Percentiles rank a stretch among this genome's conserved stretches.
phyloP scores from a whole-genome alignment of 2,888 invertebrate species.

The Eupithecia centaureata region DNA sequence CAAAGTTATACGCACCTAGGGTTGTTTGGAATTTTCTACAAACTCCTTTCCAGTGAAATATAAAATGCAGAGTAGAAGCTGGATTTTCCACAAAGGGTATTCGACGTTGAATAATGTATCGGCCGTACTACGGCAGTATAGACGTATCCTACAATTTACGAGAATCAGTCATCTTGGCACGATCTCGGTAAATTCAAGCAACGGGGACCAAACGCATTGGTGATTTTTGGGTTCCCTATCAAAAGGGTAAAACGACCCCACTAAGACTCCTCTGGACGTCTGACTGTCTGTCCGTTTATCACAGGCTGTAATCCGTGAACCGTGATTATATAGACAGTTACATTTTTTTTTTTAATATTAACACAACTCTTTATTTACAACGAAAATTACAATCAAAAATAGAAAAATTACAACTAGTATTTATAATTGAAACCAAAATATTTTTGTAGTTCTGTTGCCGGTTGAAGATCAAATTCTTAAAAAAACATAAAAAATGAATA shows the following conservation, averaged over 20 bases:
- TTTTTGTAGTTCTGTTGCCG: too few species aligned
- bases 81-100: conserved; percentile 46
- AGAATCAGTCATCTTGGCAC: conserved; percentile 6
- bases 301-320: too few species aligned
- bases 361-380: too few species aligned
- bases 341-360: too few species aligned
- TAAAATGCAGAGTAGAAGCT: conserved; percentile 21
- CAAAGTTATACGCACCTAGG: neutral
- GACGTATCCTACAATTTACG: neutral
- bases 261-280: too few species aligned
- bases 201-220: neutral
- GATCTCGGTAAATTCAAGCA: neutral
- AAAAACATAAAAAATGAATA: neutral
- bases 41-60: neutral
- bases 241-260: too few species aligned
- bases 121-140: conserved; percentile 32
- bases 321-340: too few species aligned
- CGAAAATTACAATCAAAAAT: too few species aligned
- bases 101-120: conserved; percentile 60
- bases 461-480: conserved; percentile 11
- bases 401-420: too few species aligned
- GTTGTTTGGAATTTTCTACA: neutral
- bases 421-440: too few species aligned
- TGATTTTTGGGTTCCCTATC: too few species aligned
- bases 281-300: too few species aligned